Percentiles rank a stretch among this genome's conserved stretches.
Conservation (phyloP, 2,888 invertebrate genomes). For the Agrotis clavis region DNA sequence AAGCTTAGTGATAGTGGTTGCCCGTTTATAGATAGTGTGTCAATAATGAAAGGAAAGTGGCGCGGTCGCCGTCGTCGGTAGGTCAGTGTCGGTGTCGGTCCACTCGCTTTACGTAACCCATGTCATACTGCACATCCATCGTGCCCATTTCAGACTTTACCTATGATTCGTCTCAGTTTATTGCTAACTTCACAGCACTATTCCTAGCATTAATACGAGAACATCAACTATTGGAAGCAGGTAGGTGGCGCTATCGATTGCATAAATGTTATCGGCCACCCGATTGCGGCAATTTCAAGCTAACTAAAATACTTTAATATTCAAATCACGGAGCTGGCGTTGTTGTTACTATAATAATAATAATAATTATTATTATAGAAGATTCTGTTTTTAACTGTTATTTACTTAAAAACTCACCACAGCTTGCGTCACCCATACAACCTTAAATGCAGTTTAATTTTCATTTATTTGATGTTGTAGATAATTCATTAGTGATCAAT, state of each 20-base stretch:
- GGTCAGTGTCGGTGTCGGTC: conserved; percentile 91
- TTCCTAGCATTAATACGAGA: conserved; percentile 19
- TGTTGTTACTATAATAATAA: conserved; percentile 27
- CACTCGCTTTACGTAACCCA: conserved; percentile 84
- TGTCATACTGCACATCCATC: conserved; percentile 83
- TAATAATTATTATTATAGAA: neutral
- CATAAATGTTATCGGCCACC: conserved; percentile 52
- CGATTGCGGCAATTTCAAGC: conserved; percentile 53
- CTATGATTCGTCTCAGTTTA: conserved; percentile 56
- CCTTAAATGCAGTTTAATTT: neutral
- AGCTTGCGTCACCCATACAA: neutral
- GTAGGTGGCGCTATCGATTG: conserved; percentile 49
- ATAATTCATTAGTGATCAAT: neutral
- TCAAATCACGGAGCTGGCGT: conserved; percentile 38
- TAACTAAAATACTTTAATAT: conserved; percentile 42
- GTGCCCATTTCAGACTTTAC: conserved; percentile 81
- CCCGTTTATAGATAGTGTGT: conserved; percentile 86
- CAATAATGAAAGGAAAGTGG: conserved; percentile 90
- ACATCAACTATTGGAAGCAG: conserved; percentile 29
- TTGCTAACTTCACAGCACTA: conserved; percentile 26
- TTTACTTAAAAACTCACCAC: conserved; percentile 16
- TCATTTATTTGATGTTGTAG: neutral
- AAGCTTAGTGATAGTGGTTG: conserved; percentile 76
- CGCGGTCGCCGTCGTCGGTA: conserved; percentile 82
- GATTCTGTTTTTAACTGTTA: neutral